Percentiles rank a stretch among this genome's conserved stretches.
These are phyloP conservation scores for Metacarcinus magister DNA, from an alignment of 2,888 invertebrate genomes.

Conservation along the genomic window DNA sequence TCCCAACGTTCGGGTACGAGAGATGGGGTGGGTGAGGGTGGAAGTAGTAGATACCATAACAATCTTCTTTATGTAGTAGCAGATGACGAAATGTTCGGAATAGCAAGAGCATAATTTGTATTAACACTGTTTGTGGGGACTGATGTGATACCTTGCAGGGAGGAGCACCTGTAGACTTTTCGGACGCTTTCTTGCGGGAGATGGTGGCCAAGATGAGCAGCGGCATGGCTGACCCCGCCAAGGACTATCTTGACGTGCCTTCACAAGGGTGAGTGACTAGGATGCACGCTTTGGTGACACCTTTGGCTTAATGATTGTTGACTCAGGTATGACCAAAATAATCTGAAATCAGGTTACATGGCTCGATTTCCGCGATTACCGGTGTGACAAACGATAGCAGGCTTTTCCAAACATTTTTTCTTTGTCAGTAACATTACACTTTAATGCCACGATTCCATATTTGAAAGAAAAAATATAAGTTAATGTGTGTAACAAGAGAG, in stretches of 20 bases:
- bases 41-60: background rate
- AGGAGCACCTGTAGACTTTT: conserved; percentile 47
- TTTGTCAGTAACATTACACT: too few relatives aligned
- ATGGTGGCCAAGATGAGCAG: conserved; percentile 81
- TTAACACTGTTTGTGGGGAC: background rate
- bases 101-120: background rate
- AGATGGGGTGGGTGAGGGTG: background rate
- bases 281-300: background rate
- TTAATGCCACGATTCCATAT: too few relatives aligned
- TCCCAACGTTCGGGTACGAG: background rate
- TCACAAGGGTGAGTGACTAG: conserved; percentile 65
- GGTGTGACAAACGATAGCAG: too few relatives aligned
- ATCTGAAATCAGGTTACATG: background rate
- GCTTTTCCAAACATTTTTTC: background rate
- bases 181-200: conserved; percentile 76
- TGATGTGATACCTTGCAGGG: conserved; percentile 8
- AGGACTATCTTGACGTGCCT: conserved; percentile 72
- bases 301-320: too few relatives aligned
- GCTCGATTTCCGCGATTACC: too few relatives aligned
- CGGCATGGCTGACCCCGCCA: conserved; percentile 74
- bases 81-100: background rate
- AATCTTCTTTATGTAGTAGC: background rate
- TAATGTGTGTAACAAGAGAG: too few relatives aligned
- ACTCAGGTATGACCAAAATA: background rate
- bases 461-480: too few relatives aligned